phyloP scores from a whole-genome alignment of 2,888 invertebrate species.

The Ferrisia virgata region DNA sequence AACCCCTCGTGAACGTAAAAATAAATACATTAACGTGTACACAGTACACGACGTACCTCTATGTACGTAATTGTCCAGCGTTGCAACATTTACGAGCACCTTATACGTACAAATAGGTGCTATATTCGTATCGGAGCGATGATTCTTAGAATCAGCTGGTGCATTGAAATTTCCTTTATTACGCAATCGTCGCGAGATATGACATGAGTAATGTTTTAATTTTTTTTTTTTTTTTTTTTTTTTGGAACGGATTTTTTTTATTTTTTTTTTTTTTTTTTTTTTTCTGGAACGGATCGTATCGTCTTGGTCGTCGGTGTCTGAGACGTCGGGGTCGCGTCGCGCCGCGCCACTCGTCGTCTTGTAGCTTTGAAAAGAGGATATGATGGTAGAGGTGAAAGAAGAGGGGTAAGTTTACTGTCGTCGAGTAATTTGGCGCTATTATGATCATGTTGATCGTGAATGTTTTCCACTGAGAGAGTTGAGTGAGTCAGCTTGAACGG shows the following conservation, averaged over 20 bases:
- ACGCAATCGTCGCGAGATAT: not conserved
- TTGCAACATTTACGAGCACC: conserved; percentile 23
- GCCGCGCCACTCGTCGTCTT: too few relatives aligned
- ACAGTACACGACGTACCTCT: too few relatives aligned
- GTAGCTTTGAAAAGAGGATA: not conserved
- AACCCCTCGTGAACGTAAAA: not conserved
- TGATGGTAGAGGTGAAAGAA: not conserved
- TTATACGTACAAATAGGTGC: not conserved
- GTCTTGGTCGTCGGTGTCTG: not conserved
- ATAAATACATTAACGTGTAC: conserved; percentile 24
- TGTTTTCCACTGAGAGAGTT: not conserved
- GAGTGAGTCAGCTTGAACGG: not conserved
- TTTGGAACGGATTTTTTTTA: too few relatives aligned
- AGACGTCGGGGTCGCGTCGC: too few relatives aligned
- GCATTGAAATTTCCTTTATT: not conserved
- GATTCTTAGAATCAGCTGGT: not conserved
- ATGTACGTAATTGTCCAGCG: conserved; percentile 7
- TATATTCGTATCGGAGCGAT: not conserved
- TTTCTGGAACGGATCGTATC: not conserved
- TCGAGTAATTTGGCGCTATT: not conserved
- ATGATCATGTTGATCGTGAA: not conserved
- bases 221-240: too few relatives aligned
- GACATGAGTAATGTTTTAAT: not conserved
- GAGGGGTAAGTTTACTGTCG: not conserved
- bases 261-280: too few relatives aligned